Conservation (phyloP, 2,113 vertebrate genomes). For the Pomatorhinus ruficollis region DNA sequence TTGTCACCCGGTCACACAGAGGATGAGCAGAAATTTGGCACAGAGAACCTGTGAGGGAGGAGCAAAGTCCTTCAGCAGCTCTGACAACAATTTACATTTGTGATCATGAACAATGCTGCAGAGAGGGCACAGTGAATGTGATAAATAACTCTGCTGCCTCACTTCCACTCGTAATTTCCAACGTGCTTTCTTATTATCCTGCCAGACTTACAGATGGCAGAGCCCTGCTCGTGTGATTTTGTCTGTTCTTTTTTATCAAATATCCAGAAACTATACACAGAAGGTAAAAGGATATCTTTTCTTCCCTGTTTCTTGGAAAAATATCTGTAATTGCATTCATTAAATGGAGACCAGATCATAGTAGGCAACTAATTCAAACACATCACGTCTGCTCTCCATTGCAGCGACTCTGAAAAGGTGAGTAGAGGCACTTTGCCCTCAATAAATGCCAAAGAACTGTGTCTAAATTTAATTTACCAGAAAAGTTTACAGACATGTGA, state of each 20-base stretch:
- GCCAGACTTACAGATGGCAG: not conserved
- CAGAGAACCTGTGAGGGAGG: not conserved
- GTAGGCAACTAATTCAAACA: not conserved
- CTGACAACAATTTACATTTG: not conserved
- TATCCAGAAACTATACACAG: not conserved
- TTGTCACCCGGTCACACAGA: not conserved
- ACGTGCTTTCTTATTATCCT: not conserved
- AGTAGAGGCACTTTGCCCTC: not conserved
- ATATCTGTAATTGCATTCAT: not conserved
- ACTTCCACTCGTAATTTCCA: not conserved
- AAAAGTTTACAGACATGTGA: rapidly evolving
- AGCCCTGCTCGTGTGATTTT: not conserved
- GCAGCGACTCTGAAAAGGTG: not conserved
- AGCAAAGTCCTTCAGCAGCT: not conserved
- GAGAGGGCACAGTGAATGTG: not conserved
- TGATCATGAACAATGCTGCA: not conserved
- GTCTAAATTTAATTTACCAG: not conserved
- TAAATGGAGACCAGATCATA: not conserved
- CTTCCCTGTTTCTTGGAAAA: not conserved
- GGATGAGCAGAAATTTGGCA: not conserved
- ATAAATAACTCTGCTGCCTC: not conserved
- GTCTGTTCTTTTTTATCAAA: not conserved
- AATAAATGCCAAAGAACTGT: not conserved
- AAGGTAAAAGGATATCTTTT: not conserved
- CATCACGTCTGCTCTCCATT: not conserved